Evolutionary conservation across 1,140 invertebrate species (phyloP).

Genomic region (Orchestia grillus): DNA sequence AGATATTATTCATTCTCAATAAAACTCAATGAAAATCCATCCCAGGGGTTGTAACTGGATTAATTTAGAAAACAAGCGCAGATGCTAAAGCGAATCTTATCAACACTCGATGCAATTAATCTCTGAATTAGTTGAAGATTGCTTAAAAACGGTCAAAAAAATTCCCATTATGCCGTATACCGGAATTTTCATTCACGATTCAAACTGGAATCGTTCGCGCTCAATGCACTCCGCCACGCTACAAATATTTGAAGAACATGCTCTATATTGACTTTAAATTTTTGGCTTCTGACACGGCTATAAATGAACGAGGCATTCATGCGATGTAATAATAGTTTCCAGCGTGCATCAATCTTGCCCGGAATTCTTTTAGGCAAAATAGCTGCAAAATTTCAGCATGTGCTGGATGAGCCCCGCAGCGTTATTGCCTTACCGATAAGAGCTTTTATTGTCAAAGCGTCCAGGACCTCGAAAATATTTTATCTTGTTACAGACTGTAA

Average conservation of each 20-base stretch:
- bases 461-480: background rate
- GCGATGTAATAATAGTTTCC: background rate
- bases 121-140: too few species aligned
- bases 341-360: background rate
- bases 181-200: too few species aligned
- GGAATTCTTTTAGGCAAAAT: background rate
- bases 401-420: background rate
- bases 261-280: background rate
- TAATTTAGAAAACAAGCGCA: too few species aligned
- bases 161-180: too few species aligned
- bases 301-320: background rate
- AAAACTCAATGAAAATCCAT: too few species aligned
- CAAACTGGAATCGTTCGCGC: too few species aligned
- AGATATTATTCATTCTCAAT: too few species aligned
- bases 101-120: too few species aligned
- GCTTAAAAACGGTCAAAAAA: too few species aligned
- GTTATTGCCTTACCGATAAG: background rate
- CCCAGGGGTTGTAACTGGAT: too few species aligned
- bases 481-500: background rate
- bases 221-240: too few species aligned
- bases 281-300: background rate
- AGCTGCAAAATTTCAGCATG: background rate
- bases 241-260: background rate
- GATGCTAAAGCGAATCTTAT: too few species aligned
- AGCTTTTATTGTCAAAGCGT: background rate